Conservation (phyloP, 2,888 invertebrate genomes). For the Drosophila hamatofila region DNA sequence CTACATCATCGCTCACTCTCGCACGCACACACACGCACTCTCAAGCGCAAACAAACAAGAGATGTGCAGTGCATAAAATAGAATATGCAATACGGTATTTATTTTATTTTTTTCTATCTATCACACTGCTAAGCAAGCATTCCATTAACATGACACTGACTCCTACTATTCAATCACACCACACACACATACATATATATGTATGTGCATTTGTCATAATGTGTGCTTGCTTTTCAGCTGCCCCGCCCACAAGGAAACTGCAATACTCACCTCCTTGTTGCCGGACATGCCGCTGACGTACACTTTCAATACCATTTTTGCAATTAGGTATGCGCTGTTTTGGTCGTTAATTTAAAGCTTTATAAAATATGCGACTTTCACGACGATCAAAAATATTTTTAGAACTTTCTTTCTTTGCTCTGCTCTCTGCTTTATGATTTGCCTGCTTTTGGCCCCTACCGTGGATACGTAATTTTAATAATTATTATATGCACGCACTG, state of each 20-base stretch:
- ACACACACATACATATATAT: background rate
- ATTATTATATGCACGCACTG: conserved; percentile 64
- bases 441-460: conserved; percentile 56
- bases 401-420: conserved; percentile 71
- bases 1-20: no score
- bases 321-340: conserved; percentile 45
- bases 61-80: conserved; percentile 54
- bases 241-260: conserved; percentile 49
- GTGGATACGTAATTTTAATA: conserved; percentile 67
- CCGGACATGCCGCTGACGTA: conserved; percentile 97
- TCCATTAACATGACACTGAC: conserved; percentile 71
- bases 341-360: conserved; percentile 52
- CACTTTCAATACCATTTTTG: conserved; percentile 94
- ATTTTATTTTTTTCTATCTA: conserved; percentile 29
- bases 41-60: conserved; percentile 33
- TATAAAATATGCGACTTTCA: conserved; percentile 67
- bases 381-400: conserved; percentile 71
- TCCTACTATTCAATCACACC: conserved; percentile 36
- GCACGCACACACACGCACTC: conserved; percentile 14
- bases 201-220: conserved; percentile 4
- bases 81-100: conserved; percentile 56
- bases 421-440: conserved; percentile 54
- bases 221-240: conserved; percentile 21
- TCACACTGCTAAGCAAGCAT: conserved; percentile 56
- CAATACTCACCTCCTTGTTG: conserved; percentile 93